These are phyloP conservation scores for Gasterosteus aculeatus DNA, from an alignment of 2,113 vertebrate genomes.

Conservation along the genomic window DNA sequence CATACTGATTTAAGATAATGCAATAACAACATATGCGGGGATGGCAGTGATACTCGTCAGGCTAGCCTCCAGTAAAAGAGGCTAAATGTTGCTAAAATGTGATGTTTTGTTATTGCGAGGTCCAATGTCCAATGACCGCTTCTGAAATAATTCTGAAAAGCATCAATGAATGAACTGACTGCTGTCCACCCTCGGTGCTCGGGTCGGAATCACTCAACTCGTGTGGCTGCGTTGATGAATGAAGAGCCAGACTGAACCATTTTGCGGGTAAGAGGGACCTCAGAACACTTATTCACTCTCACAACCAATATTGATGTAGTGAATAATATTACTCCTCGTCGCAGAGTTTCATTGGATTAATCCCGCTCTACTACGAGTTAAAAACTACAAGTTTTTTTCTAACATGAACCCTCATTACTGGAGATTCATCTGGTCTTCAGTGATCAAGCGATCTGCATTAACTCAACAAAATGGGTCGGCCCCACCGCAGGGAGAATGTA, in stretches of 20 bases:
- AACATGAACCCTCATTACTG: neutral
- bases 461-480: neutral
- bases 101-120: neutral
- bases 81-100: neutral
- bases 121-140: neutral
- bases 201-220: no score
- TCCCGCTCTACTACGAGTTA: neutral
- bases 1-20: neutral
- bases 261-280: neutral
- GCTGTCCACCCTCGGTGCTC: no score
- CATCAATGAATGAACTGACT: no score
- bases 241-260: neutral
- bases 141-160: neutral
- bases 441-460: neutral
- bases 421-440: neutral
- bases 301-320: no score
- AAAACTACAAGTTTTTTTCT: no score
- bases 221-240: no score
- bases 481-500: neutral
- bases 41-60: neutral
- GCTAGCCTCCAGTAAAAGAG: neutral
- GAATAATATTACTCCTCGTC: neutral
- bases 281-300: neutral
- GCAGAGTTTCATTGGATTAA: slow-evolving; percentile 9
- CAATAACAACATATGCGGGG: neutral